These are phyloP conservation scores for Poecilia gillii DNA, from an alignment of 2,797 vertebrate genomes.

Conservation along the genomic window DNA sequence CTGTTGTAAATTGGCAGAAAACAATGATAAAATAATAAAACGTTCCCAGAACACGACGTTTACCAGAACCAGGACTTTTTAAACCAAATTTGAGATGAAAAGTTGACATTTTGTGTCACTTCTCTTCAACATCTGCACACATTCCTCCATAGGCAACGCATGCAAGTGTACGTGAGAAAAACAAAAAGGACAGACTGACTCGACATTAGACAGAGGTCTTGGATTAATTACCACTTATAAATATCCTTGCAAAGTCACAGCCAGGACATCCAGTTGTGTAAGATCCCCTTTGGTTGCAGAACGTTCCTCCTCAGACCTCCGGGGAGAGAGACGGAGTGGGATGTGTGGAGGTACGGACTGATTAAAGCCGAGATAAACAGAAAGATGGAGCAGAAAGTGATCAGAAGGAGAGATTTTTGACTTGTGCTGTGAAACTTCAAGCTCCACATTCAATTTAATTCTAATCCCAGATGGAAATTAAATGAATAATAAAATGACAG, in stretches of 20 bases:
- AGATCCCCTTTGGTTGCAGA: conserved; percentile 64
- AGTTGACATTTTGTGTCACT: conserved; percentile 26
- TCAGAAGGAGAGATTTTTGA: conserved; percentile 30
- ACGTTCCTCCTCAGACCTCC: conserved; percentile 66
- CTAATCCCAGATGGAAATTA: neutral
- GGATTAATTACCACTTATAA: conserved; percentile 82
- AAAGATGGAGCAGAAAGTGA: conserved; percentile 17
- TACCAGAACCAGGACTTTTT: neutral
- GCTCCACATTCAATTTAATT: neutral
- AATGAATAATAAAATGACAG: neutral
- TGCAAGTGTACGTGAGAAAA: conserved; percentile 55
- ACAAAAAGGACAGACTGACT: conserved; percentile 53
- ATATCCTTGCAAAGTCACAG: conserved; percentile 70
- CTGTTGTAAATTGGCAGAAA: neutral
- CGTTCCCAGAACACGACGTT: neutral
- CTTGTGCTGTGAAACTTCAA: conserved; percentile 26
- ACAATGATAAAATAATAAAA: neutral
- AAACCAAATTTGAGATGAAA: neutral
- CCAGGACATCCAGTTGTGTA: conserved; percentile 67
- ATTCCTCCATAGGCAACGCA: conserved; percentile 38
- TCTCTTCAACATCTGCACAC: conserved; percentile 46
- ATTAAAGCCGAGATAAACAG: conserved; percentile 12
- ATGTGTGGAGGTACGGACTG: conserved; percentile 4
- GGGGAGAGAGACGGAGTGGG: conserved; percentile 29
- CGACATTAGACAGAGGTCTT: conserved; percentile 61